Conservation (phyloP, 2,888 invertebrate species). For the Leuctra nigra region DNA sequence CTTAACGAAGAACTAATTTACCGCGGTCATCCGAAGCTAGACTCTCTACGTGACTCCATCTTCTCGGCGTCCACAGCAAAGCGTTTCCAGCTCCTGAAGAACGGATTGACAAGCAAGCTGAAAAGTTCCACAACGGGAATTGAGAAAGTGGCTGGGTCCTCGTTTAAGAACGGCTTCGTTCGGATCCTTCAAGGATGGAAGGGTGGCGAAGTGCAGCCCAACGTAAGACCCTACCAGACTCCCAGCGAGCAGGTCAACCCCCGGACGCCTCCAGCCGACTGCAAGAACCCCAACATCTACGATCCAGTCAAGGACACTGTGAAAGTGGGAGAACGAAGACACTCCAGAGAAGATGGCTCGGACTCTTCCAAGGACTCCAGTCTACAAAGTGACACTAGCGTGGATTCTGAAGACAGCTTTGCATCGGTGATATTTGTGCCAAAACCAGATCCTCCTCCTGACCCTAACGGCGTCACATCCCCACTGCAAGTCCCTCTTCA, state of each 20-base stretch:
- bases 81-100: conserved; percentile 68
- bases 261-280: conserved; percentile 24
- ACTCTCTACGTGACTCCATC: conserved; percentile 64
- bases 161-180: conserved; percentile 68
- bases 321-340: conserved; percentile 55
- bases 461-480: conserved; percentile 35
- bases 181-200: conserved; percentile 81
- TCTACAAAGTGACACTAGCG: conserved; percentile 87
- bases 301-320: conserved; percentile 22
- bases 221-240: conserved; percentile 29
- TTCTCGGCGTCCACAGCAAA: conserved; percentile 67
- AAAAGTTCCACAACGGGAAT: conserved; percentile 77
- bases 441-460: conserved; percentile 58
- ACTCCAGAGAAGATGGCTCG: conserved; percentile 81
- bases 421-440: conserved; percentile 89
- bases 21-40: conserved; percentile 53
- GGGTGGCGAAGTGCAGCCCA: conserved; percentile 42
- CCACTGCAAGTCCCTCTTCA: conserved; percentile 34
- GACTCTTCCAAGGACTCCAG: conserved; percentile 52
- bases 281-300: conserved; percentile 15
- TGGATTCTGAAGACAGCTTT: conserved; percentile 90
- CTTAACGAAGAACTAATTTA: conserved; percentile 81
- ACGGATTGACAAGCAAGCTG: conserved; percentile 73
- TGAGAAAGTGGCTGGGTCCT: conserved; percentile 66
- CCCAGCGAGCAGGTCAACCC: conserved; percentile 21